phyloP scores from a whole-genome alignment of 2,888 invertebrate genomes.

The Torymus texanus region DNA sequence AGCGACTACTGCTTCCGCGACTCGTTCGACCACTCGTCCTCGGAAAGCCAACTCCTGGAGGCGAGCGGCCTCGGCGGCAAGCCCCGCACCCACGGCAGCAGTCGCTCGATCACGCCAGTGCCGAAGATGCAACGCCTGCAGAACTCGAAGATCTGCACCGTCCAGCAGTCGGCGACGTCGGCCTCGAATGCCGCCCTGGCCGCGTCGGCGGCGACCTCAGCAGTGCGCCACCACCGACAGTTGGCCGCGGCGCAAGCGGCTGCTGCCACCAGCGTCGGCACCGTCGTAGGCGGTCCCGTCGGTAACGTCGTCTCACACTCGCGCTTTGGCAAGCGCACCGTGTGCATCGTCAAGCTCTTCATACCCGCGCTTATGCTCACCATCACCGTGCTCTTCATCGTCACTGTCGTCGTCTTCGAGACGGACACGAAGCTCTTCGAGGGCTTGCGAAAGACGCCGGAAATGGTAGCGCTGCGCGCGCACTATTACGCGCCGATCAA shows the following conservation, averaged over 20 bases:
- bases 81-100: conserved; percentile 53
- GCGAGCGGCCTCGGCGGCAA: conserved; percentile 61
- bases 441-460: conserved; percentile 84
- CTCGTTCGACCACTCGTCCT: conserved; percentile 87
- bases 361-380: conserved; percentile 87
- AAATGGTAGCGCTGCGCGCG: conserved; percentile 83
- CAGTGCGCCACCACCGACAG: conserved; percentile 18
- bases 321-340: conserved; percentile 54
- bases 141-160: conserved; percentile 68
- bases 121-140: conserved; percentile 73
- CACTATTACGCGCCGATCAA: conserved; percentile 91
- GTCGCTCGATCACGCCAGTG: conserved; percentile 70
- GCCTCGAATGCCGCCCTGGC: conserved; percentile 51
- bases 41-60: conserved; percentile 83
- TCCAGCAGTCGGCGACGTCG: conserved; percentile 50
- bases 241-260: conserved; percentile 40
- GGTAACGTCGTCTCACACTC: conserved; percentile 18
- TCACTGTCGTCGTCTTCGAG: conserved; percentile 85
- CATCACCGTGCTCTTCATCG: conserved; percentile 81
- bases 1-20: conserved; percentile 85
- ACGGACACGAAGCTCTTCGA: conserved; percentile 85
- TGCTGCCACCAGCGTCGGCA: not conserved
- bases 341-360: conserved; percentile 82
- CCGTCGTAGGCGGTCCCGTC: not conserved
- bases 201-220: conserved; percentile 51